Evolutionary conservation across 2,113 vertebrate species (phyloP), one percentile per base, ranked within the genome.

Genomic region (Galemys pyrenaicus): DNA sequence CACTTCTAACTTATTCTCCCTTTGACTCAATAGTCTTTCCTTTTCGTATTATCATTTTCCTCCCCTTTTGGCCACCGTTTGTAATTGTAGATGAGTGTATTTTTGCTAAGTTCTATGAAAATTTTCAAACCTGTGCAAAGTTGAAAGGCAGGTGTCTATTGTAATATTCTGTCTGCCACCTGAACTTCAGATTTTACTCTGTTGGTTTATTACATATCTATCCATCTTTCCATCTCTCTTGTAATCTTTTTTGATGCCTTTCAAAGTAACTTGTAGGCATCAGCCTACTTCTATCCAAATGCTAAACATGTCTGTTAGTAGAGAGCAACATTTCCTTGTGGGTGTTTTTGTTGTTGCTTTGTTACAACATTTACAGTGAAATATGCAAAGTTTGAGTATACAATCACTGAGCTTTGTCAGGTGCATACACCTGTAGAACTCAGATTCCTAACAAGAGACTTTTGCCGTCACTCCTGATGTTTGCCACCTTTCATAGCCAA

Each of bases 101-200:
- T 93, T 88, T 75, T 46, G 24, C 26, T 84, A 16, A 28, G 41
- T 84, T 70, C n/a, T 78, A 58, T 60, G 51, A 78, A 89, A 41
- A 41, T 70, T 32, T 84, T 89, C 41, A 70, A 78, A 78, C 2
- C 3, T 30, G 46, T 0, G 51, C 62, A 62, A 62, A 89, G 51
- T 41, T n/a, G n/a, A n/a, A n/a, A n/a, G n/a, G n/a, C n/a, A n/a
- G n/a, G n/a, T n/a, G n/a, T n/a, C n/a, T n/a, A n/a, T n/a, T n/a
- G n/a, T n/a, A n/a, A n/a, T n/a, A n/a, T n/a, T 30, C 67, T 82
- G 24, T n/a, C 67, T 54, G 3, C 22, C 32, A 13, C 46, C 64
- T 51, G 79, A 71, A 35, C 8, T 78, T 71, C 62, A 54, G 86
- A 35, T 89, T 89, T 84, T 77, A 51, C n/a, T 51, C 15, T 44